Conservation (phyloP, 2,888 invertebrate genomes). For the Dasypolia templi region DNA sequence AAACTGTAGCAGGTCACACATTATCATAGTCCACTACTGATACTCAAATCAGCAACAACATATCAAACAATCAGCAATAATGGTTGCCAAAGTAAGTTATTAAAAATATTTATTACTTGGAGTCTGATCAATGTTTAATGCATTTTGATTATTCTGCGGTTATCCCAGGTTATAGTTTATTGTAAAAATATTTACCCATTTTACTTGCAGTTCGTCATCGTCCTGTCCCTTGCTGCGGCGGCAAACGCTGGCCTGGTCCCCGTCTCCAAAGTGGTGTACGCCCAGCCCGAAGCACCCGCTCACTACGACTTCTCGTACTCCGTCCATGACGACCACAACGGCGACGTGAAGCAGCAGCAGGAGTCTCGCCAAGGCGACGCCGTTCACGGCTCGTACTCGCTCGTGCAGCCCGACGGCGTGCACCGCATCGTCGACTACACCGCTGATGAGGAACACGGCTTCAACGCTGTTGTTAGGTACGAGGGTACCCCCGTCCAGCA, state of each 20-base stretch:
- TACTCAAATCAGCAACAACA: slow-evolving; percentile 75
- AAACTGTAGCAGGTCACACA: slow-evolving; percentile 74
- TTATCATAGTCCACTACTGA: slow-evolving; percentile 77
- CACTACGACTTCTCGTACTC: slow-evolving; percentile 87
- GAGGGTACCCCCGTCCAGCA: slow-evolving; percentile 80
- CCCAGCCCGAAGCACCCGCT: slow-evolving; percentile 81
- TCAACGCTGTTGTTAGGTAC: slow-evolving; percentile 87
- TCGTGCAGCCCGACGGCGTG: slow-evolving; percentile 87
- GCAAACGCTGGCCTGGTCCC: slow-evolving; percentile 75
- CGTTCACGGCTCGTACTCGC: slow-evolving; percentile 87
- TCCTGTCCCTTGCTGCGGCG: slow-evolving; percentile 78
- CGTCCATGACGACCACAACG: slow-evolving; percentile 84
- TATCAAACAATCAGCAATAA: slow-evolving; percentile 55
- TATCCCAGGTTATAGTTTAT: too few species aligned
- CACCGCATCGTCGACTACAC: slow-evolving; percentile 87
- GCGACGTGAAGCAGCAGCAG: slow-evolving; percentile 87
- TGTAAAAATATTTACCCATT: not conserved
- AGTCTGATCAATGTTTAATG: not conserved
- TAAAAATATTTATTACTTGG: not conserved
- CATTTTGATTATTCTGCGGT: not conserved
- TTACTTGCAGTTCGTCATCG: slow-evolving; percentile 75
- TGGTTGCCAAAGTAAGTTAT: slow-evolving; percentile 82
- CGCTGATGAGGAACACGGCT: slow-evolving; percentile 84
- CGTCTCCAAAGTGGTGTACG: slow-evolving; percentile 79
- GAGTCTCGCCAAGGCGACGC: slow-evolving; percentile 85